Conservation (phyloP, 2,888 invertebrate genomes). For the Pachycephus smyrnensis region DNA sequence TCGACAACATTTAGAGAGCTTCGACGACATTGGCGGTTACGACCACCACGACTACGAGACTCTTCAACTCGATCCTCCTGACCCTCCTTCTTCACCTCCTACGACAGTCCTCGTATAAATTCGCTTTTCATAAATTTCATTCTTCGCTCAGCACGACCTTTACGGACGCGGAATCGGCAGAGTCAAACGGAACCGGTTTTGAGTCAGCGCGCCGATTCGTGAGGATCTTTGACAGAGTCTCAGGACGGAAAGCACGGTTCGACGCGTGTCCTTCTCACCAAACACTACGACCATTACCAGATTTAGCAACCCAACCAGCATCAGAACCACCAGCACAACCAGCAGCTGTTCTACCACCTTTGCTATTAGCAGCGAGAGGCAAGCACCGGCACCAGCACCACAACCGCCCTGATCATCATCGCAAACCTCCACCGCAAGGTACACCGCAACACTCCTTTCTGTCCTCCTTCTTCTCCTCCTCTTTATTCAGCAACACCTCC, state of each 20-base stretch:
- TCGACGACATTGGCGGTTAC: too few relatives aligned
- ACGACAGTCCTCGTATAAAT: conserved; percentile 50
- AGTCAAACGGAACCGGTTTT: conserved; percentile 63
- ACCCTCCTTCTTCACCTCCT: too few relatives aligned
- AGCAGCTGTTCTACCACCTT: too few relatives aligned
- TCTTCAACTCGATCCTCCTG: too few relatives aligned
- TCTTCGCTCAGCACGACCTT: conserved; percentile 50
- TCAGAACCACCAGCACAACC: too few relatives aligned
- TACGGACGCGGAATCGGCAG: conserved; percentile 56
- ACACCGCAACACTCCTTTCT: not conserved
- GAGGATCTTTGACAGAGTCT: too few relatives aligned
- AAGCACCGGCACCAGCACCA: conserved; percentile 39
- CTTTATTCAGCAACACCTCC: not conserved
- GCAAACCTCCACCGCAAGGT: conserved; percentile 22
- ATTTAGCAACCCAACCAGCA: conserved; percentile 27
- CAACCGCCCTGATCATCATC: conserved; percentile 29
- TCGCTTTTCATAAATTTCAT: conserved; percentile 55
- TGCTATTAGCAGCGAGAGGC: not conserved
- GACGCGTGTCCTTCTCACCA: too few relatives aligned
- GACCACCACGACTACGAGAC: too few relatives aligned
- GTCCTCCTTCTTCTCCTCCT: conserved; percentile 6
- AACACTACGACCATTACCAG: too few relatives aligned
- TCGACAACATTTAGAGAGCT: too few relatives aligned
- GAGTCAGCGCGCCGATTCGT: conserved; percentile 11
- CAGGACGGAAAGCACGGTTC: too few relatives aligned